Percentiles rank a stretch among this genome's conserved stretches.
Conservation (phyloP, 2,888 invertebrate species). For the Tinea semifulvella region DNA sequence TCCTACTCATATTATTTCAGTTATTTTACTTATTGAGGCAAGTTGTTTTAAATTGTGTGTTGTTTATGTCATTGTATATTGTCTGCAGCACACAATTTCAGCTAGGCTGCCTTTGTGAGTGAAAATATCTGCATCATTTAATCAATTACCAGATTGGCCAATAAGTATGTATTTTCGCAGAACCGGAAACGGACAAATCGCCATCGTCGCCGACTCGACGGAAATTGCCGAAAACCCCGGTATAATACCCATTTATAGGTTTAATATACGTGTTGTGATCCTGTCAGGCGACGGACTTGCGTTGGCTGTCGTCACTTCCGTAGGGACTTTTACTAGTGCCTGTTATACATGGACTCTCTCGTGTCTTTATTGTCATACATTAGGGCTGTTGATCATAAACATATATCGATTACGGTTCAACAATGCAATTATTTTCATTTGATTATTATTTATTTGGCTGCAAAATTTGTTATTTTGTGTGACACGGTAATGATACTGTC, state of each 20-base stretch:
- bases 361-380: background rate
- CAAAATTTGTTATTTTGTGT: too few relatives aligned
- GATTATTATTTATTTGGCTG: too few relatives aligned
- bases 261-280: constrained; percentile 68
- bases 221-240: constrained; percentile 97
- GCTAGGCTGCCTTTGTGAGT: too few relatives aligned
- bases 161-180: constrained; percentile 61
- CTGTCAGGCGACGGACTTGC: constrained; percentile 42
- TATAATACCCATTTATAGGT: constrained; percentile 78
- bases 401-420: too few relatives aligned
- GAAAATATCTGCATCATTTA: background rate
- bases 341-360: constrained; percentile 10
- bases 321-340: constrained; percentile 11
- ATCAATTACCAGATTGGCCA: constrained; percentile 8
- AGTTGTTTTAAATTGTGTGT: too few relatives aligned
- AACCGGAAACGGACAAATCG: constrained; percentile 86
- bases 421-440: too few relatives aligned
- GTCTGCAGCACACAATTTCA: too few relatives aligned
- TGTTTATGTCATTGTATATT: too few relatives aligned
- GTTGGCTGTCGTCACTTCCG: constrained; percentile 26
- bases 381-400: constrained; percentile 7
- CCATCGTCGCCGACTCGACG: constrained; percentile 91
- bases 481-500: too few relatives aligned
- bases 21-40: too few relatives aligned
- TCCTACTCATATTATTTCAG: too few relatives aligned